A percentile compares a stretch with the other conserved stretches of the same genome.
phyloP scores from a whole-genome alignment of 2,113 vertebrate species.

The Salminus brasiliensis region DNA sequence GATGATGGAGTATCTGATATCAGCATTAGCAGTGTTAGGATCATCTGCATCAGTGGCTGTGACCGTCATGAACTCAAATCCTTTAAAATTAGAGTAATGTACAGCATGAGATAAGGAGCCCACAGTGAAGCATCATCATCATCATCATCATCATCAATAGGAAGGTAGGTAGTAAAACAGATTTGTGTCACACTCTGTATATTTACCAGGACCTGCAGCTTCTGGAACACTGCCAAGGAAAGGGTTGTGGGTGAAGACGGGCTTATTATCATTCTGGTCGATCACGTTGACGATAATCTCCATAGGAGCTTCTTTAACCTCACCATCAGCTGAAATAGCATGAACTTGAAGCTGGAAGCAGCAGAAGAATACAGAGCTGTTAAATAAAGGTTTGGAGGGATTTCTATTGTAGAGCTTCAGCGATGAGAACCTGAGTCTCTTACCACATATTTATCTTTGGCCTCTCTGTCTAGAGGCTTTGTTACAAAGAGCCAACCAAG shows the following conservation, averaged over 20 bases:
- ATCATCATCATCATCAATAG: too few species aligned
- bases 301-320: constrained; percentile 53
- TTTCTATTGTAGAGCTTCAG: background rate
- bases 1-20: constrained; percentile 72
- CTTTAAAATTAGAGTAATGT: constrained; percentile 49
- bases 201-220: constrained; percentile 7
- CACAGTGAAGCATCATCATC: too few species aligned
- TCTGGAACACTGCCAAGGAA: constrained; percentile 62
- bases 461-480: constrained; percentile 68
- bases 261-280: constrained; percentile 75
- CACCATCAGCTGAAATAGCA: constrained; percentile 15
- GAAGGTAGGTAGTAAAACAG: too few species aligned
- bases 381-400: background rate
- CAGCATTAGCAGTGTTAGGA: constrained; percentile 61
- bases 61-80: constrained; percentile 78
- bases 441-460: constrained; percentile 47
- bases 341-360: constrained; percentile 65
- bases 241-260: constrained; percentile 60
- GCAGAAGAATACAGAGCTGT: background rate
- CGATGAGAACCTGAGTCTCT: background rate
- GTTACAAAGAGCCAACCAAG: constrained; percentile 60
- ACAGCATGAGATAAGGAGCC: background rate
- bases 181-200: background rate
- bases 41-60: constrained; percentile 77
- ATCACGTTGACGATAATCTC: constrained; percentile 65